Evolutionary conservation across 2,797 vertebrate genomes (phyloP).

Genomic region (Leucoraja ocellata): DNA sequence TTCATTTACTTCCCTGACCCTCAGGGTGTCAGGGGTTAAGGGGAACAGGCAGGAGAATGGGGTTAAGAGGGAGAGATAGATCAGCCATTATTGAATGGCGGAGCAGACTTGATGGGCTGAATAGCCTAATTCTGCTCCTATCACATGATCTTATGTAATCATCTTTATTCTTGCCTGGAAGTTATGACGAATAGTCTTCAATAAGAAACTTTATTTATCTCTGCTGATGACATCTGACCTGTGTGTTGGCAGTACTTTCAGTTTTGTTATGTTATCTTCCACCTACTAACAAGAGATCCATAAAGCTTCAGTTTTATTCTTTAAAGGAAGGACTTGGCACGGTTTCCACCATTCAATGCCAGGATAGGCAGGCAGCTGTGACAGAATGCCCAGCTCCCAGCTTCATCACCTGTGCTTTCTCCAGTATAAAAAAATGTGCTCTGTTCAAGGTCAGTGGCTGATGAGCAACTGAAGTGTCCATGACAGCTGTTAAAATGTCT

Average conservation of each 20-base stretch:
- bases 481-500: slow-evolving; percentile 36
- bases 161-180: not conserved
- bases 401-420: not conserved
- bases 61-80: too few species aligned
- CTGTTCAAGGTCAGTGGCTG: slow-evolving; percentile 30
- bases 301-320: not conserved
- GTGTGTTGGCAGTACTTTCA: not conserved
- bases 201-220: not conserved
- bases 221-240: not conserved
- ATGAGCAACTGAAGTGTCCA: slow-evolving; percentile 25
- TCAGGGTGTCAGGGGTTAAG: too few species aligned
- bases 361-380: not conserved
- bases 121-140: too few species aligned
- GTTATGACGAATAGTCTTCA: not conserved
- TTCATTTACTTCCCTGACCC: not conserved
- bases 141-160: too few species aligned
- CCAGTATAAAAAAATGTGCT: not conserved
- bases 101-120: too few species aligned
- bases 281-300: not conserved
- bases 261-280: not conserved
- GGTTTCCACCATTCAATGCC: not conserved
- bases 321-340: not conserved
- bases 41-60: too few species aligned
- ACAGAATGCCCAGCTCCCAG: not conserved
- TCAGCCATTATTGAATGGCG: too few species aligned